These are phyloP conservation scores for Epinotia bilunana DNA, from an alignment of 2,888 invertebrate species.

Conservation along the genomic window DNA sequence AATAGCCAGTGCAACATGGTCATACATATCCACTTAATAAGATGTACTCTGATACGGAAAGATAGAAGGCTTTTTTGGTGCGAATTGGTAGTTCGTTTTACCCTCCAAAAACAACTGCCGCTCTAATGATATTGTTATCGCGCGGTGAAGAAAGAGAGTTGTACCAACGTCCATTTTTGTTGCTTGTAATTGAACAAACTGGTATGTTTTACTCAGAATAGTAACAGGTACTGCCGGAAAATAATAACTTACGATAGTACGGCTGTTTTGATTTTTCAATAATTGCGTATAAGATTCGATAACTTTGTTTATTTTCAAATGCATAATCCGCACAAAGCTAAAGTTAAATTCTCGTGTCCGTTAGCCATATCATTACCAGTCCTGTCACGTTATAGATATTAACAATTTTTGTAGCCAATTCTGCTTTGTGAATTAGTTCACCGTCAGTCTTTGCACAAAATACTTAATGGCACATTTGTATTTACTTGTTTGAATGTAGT, in stretches of 20 bases:
- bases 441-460: not conserved
- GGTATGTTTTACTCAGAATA: no score
- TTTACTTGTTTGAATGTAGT: slow-evolving; percentile 1
- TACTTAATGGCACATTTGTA: slow-evolving; percentile 10
- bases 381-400: not conserved
- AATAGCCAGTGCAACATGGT: not conserved
- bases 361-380: not conserved
- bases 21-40: no score
- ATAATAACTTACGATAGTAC: no score
- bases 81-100: no score
- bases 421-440: not conserved
- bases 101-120: not conserved
- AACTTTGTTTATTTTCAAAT: no score
- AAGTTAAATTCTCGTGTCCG: slow-evolving; percentile 1
- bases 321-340: not conserved
- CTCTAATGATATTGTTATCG: not conserved
- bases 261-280: no score
- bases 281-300: no score
- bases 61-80: no score
- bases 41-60: no score
- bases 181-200: no score
- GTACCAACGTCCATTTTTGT: not conserved
- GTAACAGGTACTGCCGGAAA: no score
- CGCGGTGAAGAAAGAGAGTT: not conserved
- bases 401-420: slow-evolving; percentile 5